Evolutionary conservation across 2,888 invertebrate genomes (phyloP), one percentile per base, ranked within the genome.

Genomic region (Blastobasis adustella): DNA sequence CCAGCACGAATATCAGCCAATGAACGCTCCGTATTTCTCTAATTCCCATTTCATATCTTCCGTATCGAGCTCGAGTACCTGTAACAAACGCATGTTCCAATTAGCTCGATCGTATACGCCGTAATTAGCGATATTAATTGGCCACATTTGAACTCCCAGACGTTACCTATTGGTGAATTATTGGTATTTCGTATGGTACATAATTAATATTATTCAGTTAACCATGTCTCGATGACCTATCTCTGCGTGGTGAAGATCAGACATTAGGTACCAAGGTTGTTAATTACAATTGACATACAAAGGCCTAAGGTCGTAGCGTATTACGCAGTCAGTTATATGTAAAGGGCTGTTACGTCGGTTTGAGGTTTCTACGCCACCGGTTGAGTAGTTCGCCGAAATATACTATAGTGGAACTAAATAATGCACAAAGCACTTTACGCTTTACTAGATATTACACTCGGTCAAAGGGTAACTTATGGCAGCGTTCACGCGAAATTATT

Each of bases 31-130:
- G 69, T 53, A 64, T 69, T 73, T 68, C 71, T 62, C 79, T 79
- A 76, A 74, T 76, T 66, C 73, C 80, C 83, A 82, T 83, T 67
- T 81, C 81, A 82, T 83, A 76, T 73, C 76, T 71, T 54, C 54
- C 51, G 57, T 55, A 45, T 51, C 59, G 54, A 54, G 42, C 51
- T 51, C 58, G 59, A 60, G 63, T 71, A 82, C 72, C 87, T 87
- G 79, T 6, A 86, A 86, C 73, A 73, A 79, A 58, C 23, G 23
- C 1, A 23, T 23, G 23, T 3, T 23, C 23, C 23, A 23, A 23
- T 58, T 45, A 58, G 54, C 40, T 23, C 0, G 10, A 7, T 23
- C 23, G 37, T 38, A 42, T 8, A 8, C 23, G 44, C 45, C 5
- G 45, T 46, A 45, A 53, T 40, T 52, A 40, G 46, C n/a, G 10